A percentile compares a stretch with the other conserved stretches of the same genome.
Conservation (phyloP, 2,797 vertebrate genomes). For the Lutra lutra region DNA sequence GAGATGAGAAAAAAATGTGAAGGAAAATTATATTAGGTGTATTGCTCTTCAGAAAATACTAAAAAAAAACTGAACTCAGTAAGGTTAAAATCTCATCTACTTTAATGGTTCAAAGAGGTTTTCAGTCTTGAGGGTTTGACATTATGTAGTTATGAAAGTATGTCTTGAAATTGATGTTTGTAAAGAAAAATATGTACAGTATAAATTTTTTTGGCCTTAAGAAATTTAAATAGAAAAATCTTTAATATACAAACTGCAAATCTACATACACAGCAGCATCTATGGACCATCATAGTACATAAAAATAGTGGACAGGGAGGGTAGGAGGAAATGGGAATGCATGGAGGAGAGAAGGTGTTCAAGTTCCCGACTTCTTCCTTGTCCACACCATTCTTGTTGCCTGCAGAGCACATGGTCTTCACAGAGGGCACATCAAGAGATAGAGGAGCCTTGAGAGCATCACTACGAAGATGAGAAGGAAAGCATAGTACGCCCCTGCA, state of each 20-base stretch:
- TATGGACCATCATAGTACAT: background rate
- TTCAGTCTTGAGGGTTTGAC: background rate
- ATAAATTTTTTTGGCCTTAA: background rate
- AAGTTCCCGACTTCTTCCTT: background rate
- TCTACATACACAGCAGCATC: background rate
- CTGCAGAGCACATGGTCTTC: background rate
- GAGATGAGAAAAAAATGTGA: background rate
- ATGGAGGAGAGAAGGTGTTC: background rate
- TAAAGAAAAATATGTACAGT: background rate
- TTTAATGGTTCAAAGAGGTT: background rate
- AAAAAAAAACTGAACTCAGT: background rate
- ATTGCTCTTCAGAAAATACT: background rate
- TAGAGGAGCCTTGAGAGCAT: background rate
- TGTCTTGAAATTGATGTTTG: background rate
- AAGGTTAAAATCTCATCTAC: background rate
- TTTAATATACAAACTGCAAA: background rate
- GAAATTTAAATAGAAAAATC: background rate
- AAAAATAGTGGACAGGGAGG: background rate
- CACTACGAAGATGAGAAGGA: background rate
- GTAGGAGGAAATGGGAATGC: accelerated
- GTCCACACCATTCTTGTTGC: background rate
- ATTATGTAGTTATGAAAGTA: background rate
- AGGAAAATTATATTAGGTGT: background rate
- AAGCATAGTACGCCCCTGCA: background rate
- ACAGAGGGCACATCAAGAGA: background rate